phyloP scores from a whole-genome alignment of 30 jellyfish, hydroid and myxozoan species.

The Aurelia aurita region DNA sequence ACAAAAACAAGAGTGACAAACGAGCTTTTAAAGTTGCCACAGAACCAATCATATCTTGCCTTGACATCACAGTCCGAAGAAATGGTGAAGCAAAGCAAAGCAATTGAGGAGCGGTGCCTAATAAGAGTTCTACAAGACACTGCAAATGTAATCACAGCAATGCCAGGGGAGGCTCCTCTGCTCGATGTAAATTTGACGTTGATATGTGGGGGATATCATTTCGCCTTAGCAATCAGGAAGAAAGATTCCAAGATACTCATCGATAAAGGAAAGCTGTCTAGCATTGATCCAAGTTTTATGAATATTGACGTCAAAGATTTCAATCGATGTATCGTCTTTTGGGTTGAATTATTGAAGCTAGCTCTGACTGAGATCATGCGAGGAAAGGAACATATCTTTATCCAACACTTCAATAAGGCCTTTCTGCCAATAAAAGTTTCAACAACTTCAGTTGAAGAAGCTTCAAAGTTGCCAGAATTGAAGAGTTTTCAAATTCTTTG shows the following conservation, averaged over 20 bases:
- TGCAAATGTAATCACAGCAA: too few species aligned
- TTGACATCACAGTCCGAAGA: slow-evolving; percentile 2
- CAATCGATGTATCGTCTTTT: slow-evolving; percentile 6
- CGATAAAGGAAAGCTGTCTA: slow-evolving; percentile 1
- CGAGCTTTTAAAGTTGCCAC: slow-evolving; percentile 5
- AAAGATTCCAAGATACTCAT: neutral
- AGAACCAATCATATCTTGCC: neutral
- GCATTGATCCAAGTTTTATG: slow-evolving; percentile 6
- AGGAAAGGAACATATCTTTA: slow-evolving; percentile 9
- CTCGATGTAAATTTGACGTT: slow-evolving; percentile 10
- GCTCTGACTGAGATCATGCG: neutral
- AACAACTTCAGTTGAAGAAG: too few species aligned
- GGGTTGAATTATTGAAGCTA: neutral
- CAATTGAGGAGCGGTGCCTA: neutral
- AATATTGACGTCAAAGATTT: neutral
- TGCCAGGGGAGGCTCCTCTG: too few species aligned
- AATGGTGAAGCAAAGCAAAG: neutral
- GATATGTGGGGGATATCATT: neutral
- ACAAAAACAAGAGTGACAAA: neutral
- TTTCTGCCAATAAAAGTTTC: too few species aligned
- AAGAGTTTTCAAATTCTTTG: too few species aligned
- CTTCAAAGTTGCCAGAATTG: too few species aligned
- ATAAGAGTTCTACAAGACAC: too few species aligned
- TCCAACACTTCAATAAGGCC: neutral
- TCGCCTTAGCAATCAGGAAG: slow-evolving; percentile 6